Conservation (phyloP, 2,888 invertebrate species). For the Nebria brevicollis region DNA sequence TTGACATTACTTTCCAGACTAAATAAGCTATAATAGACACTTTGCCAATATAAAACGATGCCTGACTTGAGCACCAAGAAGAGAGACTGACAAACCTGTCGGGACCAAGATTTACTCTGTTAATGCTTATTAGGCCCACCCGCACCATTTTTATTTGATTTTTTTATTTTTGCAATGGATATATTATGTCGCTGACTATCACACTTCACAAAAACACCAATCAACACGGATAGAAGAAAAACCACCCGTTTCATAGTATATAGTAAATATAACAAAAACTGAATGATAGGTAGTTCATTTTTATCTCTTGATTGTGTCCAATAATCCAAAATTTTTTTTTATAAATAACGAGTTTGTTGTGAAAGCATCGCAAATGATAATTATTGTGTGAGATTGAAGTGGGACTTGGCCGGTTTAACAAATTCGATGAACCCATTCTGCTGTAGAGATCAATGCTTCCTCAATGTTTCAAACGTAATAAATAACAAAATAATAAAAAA, state of each 20-base stretch:
- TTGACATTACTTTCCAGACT: too few species aligned
- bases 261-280: neutral
- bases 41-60: constrained; percentile 25
- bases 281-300: neutral
- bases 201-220: constrained; percentile 34
- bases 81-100: constrained; percentile 25
- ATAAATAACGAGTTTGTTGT: constrained; percentile 24
- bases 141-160: constrained; percentile 10
- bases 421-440: constrained; percentile 46
- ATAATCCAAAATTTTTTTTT: constrained; percentile 31
- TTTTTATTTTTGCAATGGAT: neutral
- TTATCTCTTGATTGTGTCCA: constrained; percentile 32
- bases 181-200: constrained; percentile 24
- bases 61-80: constrained; percentile 46
- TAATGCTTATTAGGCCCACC: constrained; percentile 37
- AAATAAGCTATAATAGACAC: neutral
- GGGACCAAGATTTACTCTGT: constrained; percentile 36
- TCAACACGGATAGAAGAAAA: constrained; percentile 6
- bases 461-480: constrained; percentile 41
- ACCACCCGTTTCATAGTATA: constrained; percentile 8
- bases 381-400: constrained; percentile 29
- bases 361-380: constrained; percentile 35
- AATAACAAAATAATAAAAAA: constrained; percentile 35
- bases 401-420: constrained; percentile 44
- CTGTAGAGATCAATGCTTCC: constrained; percentile 31